phyloP scores from a whole-genome alignment of 2,888 invertebrate species.

The Parnassius apollo region DNA sequence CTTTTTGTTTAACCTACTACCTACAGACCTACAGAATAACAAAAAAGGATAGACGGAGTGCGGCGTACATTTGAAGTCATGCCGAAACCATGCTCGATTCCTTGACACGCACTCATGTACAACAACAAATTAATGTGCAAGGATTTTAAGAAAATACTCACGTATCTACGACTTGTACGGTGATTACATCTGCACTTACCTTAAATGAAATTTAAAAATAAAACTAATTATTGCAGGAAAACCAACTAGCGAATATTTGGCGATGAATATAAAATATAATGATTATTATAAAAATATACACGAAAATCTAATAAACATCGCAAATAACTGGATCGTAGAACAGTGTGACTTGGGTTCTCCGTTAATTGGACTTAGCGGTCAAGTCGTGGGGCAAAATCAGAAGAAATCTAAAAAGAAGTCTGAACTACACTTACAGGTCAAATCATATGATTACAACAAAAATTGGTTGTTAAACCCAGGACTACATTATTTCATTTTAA shows the following conservation, averaged over 20 bases:
- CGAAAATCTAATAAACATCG: constrained; percentile 59
- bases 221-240: constrained; percentile 44
- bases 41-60: no score
- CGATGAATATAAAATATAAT: constrained; percentile 59
- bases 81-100: no score
- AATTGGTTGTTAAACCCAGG: not conserved
- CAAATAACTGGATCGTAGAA: constrained; percentile 68
- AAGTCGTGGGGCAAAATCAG: constrained; percentile 49
- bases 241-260: constrained; percentile 51
- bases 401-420: constrained; percentile 69
- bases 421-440: constrained; percentile 57
- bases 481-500: not conserved
- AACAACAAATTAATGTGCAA: no score
- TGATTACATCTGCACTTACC: no score
- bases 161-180: no score
- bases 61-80: no score
- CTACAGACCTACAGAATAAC: no score
- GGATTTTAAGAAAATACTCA: no score
- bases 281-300: constrained; percentile 65
- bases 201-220: no score
- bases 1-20: no score
- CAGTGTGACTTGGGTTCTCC: constrained; percentile 59
- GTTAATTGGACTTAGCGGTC: constrained; percentile 56
- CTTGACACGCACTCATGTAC: no score
- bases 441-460: not conserved